Evolutionary conservation across 1,140 invertebrate genomes (phyloP).

Genomic region (Lepeophtheirus salmonis): DNA sequence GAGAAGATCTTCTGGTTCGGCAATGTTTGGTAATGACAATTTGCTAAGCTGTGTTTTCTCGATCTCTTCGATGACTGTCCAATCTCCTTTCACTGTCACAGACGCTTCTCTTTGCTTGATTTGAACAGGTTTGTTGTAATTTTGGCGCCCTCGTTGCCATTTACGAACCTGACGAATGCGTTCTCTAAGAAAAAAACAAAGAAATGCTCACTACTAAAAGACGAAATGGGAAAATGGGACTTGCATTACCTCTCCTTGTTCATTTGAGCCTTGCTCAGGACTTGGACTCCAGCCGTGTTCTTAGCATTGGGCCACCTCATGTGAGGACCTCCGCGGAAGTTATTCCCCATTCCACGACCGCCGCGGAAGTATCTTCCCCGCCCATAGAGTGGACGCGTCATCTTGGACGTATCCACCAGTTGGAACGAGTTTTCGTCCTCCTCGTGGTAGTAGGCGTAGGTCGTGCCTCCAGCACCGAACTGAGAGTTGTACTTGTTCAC

Average conservation of each 20-base stretch:
- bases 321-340: slow-evolving; percentile 37
- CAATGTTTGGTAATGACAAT: slow-evolving; percentile 65
- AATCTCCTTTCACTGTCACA: slow-evolving; percentile 84
- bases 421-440: slow-evolving; percentile 98
- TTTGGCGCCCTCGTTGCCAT: slow-evolving; percentile 56
- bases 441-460: slow-evolving; percentile 93
- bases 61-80: slow-evolving; percentile 96
- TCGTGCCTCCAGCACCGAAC: slow-evolving; percentile 68
- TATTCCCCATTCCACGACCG: slow-evolving; percentile 38
- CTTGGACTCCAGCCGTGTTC: slow-evolving; percentile 36
- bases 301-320: slow-evolving; percentile 31
- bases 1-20: slow-evolving; percentile 54
- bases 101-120: slow-evolving; percentile 93
- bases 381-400: slow-evolving; percentile 75
- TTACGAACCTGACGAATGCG: slow-evolving; percentile 41
- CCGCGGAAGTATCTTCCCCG: slow-evolving; percentile 62
- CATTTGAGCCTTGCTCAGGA: slow-evolving; percentile 33
- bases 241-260: slow-evolving; percentile 30
- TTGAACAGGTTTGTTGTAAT: slow-evolving; percentile 42
- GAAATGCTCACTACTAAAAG: not conserved
- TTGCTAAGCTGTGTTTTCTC: slow-evolving; percentile 89
- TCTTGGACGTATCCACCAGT: slow-evolving; percentile 76
- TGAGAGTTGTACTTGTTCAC: slow-evolving; percentile 77
- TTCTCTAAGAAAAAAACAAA: slow-evolving; percentile 3
- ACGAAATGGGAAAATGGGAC: not conserved